phyloP scores from a whole-genome alignment of 2,888 invertebrate genomes.

The Cephonodes hylas region DNA sequence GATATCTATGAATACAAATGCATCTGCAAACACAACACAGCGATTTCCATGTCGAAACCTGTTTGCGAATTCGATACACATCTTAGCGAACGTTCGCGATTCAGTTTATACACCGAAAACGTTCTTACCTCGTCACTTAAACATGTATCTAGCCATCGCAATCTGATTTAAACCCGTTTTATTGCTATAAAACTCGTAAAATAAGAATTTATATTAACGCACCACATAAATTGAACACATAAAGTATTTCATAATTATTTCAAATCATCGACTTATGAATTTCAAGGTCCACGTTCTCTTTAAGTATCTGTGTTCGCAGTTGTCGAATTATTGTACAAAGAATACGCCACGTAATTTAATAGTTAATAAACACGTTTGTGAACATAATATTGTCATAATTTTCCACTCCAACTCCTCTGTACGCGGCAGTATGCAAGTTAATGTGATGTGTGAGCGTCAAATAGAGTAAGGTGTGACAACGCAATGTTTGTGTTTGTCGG shows the following conservation, averaged over 20 bases:
- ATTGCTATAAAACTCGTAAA: neutral
- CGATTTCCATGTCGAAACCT: constrained; percentile 28
- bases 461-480: constrained; percentile 12
- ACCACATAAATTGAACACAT: neutral
- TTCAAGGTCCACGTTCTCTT: neutral
- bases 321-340: neutral
- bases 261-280: neutral
- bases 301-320: neutral
- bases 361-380: neutral
- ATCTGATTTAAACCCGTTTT: neutral
- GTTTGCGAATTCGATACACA: constrained; percentile 23
- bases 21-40: constrained; percentile 23
- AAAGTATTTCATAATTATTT: neutral
- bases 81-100: constrained; percentile 32
- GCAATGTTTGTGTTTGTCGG: constrained; percentile 44
- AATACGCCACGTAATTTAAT: neutral
- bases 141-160: neutral
- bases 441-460: neutral
- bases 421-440: constrained; percentile 1
- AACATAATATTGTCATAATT: neutral
- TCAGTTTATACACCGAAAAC: constrained; percentile 25
- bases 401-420: neutral
- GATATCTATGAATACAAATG: neutral
- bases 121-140: neutral
- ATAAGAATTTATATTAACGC: neutral